Percentiles rank a stretch among this genome's conserved stretches.
phyloP scores from a whole-genome alignment of 2,888 invertebrate species.

The Steinernema scapterisci region DNA sequence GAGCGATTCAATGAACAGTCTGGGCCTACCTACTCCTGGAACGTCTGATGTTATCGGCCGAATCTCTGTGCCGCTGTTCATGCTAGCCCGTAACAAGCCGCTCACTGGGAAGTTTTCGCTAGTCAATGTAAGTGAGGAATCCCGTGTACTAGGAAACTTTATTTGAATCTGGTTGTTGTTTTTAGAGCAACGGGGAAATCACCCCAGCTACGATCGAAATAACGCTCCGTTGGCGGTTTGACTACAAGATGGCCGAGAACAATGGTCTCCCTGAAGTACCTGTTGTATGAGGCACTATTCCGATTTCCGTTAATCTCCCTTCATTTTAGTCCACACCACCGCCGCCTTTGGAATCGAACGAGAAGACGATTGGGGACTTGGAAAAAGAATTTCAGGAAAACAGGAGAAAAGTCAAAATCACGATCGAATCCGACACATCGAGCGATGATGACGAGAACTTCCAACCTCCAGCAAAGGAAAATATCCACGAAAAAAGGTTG shows the following conservation, averaged over 20 bases:
- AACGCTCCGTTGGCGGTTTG: constrained; percentile 43
- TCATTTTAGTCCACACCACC: neutral
- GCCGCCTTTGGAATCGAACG: neutral
- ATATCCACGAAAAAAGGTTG: neutral
- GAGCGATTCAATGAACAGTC: neutral
- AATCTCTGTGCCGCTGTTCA: constrained; percentile 46
- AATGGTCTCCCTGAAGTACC: neutral
- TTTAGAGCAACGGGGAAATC: constrained; percentile 38
- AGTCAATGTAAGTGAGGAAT: constrained; percentile 36
- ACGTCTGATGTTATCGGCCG: constrained; percentile 6
- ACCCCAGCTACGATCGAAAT: constrained; percentile 43
- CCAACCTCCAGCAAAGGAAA: neutral
- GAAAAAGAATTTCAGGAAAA: constrained; percentile 31
- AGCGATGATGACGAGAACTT: constrained; percentile 5
- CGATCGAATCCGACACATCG: constrained; percentile 5
- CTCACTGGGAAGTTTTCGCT: constrained; percentile 56
- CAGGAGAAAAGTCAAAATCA: neutral
- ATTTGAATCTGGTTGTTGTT: neutral
- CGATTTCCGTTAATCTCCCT: neutral
- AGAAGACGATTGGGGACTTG: constrained; percentile 33
- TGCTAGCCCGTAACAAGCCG: constrained; percentile 49
- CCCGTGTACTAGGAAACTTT: neutral
- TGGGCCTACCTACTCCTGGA: neutral
- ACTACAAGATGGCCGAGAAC: constrained; percentile 34
- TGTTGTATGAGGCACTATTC: neutral